phyloP scores from a whole-genome alignment of 2,113 vertebrate species.

The Spea bombifrons region DNA sequence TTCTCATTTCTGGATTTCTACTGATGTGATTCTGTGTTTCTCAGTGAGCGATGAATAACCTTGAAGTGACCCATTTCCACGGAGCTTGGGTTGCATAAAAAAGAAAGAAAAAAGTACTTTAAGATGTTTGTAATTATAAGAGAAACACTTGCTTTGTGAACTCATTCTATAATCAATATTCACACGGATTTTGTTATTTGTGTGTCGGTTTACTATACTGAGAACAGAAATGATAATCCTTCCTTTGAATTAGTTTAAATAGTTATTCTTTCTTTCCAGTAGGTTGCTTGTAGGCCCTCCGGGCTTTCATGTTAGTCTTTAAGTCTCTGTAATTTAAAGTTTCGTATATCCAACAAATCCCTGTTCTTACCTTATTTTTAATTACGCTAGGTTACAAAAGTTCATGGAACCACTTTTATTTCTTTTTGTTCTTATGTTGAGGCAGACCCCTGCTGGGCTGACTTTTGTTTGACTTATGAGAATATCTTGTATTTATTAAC shows the following conservation, averaged over 20 bases:
- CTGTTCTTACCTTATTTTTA: neutral
- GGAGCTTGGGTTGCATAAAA: conserved; percentile 34
- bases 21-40: conserved; percentile 5
- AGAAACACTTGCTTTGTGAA: conserved; percentile 28
- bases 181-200: conserved; percentile 25
- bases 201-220: neutral
- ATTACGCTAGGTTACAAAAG: neutral
- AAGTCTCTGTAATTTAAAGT: conserved; percentile 3
- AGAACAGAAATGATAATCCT: conserved; percentile 17
- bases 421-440: neutral
- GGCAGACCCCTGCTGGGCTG: too few species aligned
- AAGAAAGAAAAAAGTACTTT: conserved; percentile 16
- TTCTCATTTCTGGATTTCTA: neutral
- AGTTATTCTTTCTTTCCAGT: conserved; percentile 5
- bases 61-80: neutral
- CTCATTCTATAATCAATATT: conserved; percentile 31
- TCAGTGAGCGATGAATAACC: conserved; percentile 1
- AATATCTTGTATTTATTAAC: too few species aligned
- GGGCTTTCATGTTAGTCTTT: neutral
- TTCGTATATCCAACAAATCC: neutral
- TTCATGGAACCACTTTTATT: neutral
- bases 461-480: too few species aligned
- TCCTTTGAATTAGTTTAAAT: conserved; percentile 20
- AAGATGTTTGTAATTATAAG: conserved; percentile 30
- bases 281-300: neutral